Base-by-base conservation (phyloP, 2,888 invertebrate genomes). In the Orchesella flavescens region DNA sequence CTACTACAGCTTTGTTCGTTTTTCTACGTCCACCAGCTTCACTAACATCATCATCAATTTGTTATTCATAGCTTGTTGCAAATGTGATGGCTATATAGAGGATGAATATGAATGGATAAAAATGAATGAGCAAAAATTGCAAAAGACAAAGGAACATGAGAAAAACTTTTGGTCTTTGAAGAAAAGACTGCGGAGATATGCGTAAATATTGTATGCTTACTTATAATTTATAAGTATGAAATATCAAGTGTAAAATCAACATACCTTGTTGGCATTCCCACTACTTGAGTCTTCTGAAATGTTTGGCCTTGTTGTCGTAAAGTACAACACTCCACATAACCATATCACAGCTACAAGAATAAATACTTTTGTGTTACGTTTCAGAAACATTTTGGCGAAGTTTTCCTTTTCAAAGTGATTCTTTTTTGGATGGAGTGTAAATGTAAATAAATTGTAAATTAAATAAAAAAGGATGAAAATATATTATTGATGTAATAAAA, bases 261-360 rank as follows among this genome's bases (percentile, higher is more conserved):
- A 80, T 83, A 86, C 86, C 86, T 86, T 84, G 84, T 84, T 85
- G 77, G 75, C 75, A 74, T 83, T 84, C 84, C 82, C 84, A 77
- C 59, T 80, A 69, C 57, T 76, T 13, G 80, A 75, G 75, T 84
- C 84, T 68, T 81, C 84, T 76, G 80, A 80, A 72, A 73, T 75
- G 80, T 85, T 88, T 71, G 88, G 85, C 78, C 85, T 85, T 73
- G 87, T 75, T 80, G 84, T 57, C 17, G 84, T 88, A 81, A 87
- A 88, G 75, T 88, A 88, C 75, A 88, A 76, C 69, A 88, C 86
- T 73, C 88, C 88, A 83, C 87, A 87, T 71, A 88, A 80, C 88
- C 88, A 88, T 84, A 86, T 83, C 83, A 85, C 86, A 76, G 86
- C 86, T 75, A 87, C 82, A 57, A 88, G 81, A 73, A 88, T 83